Base-by-base conservation (phyloP, 2,797 vertebrate genomes). In the Lepus townsendii region DNA sequence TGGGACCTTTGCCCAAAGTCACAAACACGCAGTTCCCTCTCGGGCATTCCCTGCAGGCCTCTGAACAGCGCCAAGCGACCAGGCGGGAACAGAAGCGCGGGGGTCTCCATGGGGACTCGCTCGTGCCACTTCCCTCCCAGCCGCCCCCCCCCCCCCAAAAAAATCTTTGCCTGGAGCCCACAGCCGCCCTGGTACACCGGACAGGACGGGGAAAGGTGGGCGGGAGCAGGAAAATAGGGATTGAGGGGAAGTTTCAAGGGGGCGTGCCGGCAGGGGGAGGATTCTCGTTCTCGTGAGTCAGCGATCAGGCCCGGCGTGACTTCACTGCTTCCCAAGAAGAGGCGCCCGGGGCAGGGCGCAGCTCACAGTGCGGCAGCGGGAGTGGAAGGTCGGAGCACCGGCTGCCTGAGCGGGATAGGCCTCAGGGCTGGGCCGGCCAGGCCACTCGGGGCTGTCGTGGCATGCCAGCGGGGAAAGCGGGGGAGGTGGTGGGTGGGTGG, bases 261-360 rank as follows among this genome's bases (percentile, higher is more conserved):
- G 88, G 83, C 94, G 94, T 96, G 96, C 77, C 85, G 14, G 52
- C 84, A 54, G 9, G n/a, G 82, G 88, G 54, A 93, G 83, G 92
- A 94, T 94, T 96, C 83, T 95, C 63, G 30, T 97, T 96, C 72
- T 97, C 92, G 32, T 96, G 95, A 97, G 95, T 97, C 96, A 97
- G 95, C 85, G 32, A 92, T 93, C 54, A 6, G 65, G 90, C 79
- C 63, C 79, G 38, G 88, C 12, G 83, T 96, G 97, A 96, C 92
- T 96, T 96, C 91, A 96, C 38, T 32, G 86, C 83, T 97, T 94
- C 94, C 93, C 57, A 77, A 94, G 95, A 95, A 95, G 52, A 92
- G 93, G 93, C 80, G 78, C 94, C 87, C 9, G 2, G 75, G 95
- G 82, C 95, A 88, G 85, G 57, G 94, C 92, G 90, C 94, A 62